Base-by-base conservation (phyloP, 2,888 invertebrate species). In the Parascotia fuliginaria region DNA sequence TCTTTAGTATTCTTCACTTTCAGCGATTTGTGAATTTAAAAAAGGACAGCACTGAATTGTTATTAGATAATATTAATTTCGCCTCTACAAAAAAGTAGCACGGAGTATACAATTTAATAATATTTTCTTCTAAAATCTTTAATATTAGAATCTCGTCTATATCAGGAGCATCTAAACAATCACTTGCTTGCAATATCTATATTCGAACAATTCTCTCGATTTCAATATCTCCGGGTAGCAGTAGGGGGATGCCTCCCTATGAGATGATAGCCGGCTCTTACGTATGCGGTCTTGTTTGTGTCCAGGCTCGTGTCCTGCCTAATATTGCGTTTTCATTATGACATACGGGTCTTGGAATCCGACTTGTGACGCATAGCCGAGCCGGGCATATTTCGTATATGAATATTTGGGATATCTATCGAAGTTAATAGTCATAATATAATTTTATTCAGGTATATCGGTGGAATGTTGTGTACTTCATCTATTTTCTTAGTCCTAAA, bases 281-380 rank as follows among this genome's bases (percentile, higher is more conserved):
- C 79, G 75, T 79, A 68, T 82, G 83, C 81, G 83, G 85, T 86
- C 86, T 85, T 88, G 88, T 88, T 85, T 86, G 84, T 83, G 87
- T 81, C 87, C 85, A 83, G 65, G 59, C 65, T 73, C 67, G 58
- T 77, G 68, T 73, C 69, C 75, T 73, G 74, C 75, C 81, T 82
- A 86, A 88, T 85, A 83, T 82, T 79, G 79, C 75, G 71, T 82
- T 79, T 84, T 80, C 81, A 87, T 82, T 83, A 83, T 80, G 77
- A 82, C 77, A 65, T 73, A 81, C 73, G 57, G 47, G 50, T 59
- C 70, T 67, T 65, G 69, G 75, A 77, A 73, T 74, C 76, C 70
- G 66, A 62, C 70, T 76, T 67, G 58, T 66, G 74, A 74, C 75
- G 71, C 70, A 73, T 67, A 52, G 53, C 55, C 42, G 45, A 42